Base-by-base conservation (phyloP, 2,797 vertebrate species). In the Chloroceryle inda region DNA sequence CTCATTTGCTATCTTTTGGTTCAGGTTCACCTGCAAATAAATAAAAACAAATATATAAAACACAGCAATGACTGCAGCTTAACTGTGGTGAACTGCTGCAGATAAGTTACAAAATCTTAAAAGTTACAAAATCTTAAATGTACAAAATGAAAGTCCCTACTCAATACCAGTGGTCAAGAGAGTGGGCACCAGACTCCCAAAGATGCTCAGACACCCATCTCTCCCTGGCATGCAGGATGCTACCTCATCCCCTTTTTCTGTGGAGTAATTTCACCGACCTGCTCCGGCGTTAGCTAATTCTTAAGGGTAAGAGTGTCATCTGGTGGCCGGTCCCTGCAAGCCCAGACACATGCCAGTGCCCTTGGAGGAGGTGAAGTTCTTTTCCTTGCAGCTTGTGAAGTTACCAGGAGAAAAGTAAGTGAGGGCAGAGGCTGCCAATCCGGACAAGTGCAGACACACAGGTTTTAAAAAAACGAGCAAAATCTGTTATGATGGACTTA, bases 251-350 rank as follows among this genome's bases (percentile, higher is more conserved):
- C 35, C 18, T 9, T 2, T 17, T 56, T 9, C 66, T 3, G 20
- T 47, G 50, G 3, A 23, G 35, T 0, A 1, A 8, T n/a, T 63
- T 23, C 44, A 6, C 6, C 2, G 45, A 6, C 7, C 35, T 5
- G 20, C 19, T 3, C 11, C 4, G 0, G 6, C 0, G 20, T 6
- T 2, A 5, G 55, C 0, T 45, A 44, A 18, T 91, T 77, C 45
- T 45, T 21, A 33, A 42, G 79, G 58, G 27, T 80, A 89, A 96
- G 33, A 94, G 87, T 95, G 96, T 21, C 96, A 95, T 47, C 97
- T 97, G 87, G 63, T 80, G 96, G 87, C 58, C 35, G 5, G 3
- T 85, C 52, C n/a, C 81, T 50, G 95, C 63, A 96, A 92, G 55
- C 73, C 94, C 83, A 67, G 45, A 24, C 33, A n/a, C 37, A 26